These are phyloP conservation scores for Aquatica leii DNA, from an alignment of 2,888 invertebrate species.

Conservation along the genomic window DNA sequence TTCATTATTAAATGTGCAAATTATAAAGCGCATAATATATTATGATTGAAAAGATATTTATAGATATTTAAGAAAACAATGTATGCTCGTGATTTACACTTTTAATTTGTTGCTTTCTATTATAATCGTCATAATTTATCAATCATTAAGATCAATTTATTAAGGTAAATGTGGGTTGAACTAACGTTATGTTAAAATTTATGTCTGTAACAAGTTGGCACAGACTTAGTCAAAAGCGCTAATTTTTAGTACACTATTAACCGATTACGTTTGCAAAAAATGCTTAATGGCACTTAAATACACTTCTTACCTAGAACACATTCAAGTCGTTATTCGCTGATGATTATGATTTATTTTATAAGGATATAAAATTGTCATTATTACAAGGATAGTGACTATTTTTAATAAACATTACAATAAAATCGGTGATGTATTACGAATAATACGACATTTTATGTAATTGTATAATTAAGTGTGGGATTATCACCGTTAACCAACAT, in stretches of 20 bases:
- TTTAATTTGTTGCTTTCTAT: constrained; percentile 9
- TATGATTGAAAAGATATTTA: constrained; percentile 36
- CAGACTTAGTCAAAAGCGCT: neutral
- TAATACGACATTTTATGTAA: neutral
- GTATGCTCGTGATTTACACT: constrained; percentile 32
- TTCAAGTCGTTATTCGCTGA: neutral
- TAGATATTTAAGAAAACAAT: constrained; percentile 35
- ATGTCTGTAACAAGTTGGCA: too few relatives aligned
- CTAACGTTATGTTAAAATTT: neutral
- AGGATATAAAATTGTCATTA: neutral
- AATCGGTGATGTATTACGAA: neutral
- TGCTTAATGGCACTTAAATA: too few relatives aligned
- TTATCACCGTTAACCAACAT: too few relatives aligned
- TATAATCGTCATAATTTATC: too few relatives aligned
- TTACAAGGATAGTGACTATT: neutral
- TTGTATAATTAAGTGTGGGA: too few relatives aligned
- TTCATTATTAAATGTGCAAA: constrained; percentile 31
- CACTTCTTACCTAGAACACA: too few relatives aligned
- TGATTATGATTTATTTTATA: neutral
- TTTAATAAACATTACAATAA: neutral
- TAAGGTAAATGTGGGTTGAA: neutral
- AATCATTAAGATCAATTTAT: neutral
- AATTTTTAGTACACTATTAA: constrained; percentile 1
- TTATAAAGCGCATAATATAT: constrained; percentile 34
- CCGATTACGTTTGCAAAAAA: neutral